Evolutionary conservation across 2,113 vertebrate genomes (phyloP).

Genomic region (Cyphomyrus discorhynchus): DNA sequence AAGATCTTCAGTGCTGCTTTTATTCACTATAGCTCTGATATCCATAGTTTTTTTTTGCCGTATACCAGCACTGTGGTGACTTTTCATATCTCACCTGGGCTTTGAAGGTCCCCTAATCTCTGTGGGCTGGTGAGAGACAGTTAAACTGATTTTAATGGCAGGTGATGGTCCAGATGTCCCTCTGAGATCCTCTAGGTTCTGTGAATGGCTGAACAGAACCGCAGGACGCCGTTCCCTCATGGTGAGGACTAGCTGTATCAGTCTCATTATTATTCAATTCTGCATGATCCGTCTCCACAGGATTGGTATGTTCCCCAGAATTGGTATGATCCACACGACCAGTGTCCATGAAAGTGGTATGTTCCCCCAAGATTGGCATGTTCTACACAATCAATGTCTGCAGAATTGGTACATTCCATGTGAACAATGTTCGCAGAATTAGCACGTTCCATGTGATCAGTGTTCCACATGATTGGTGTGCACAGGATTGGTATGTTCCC

Average conservation of each 20-base stretch:
- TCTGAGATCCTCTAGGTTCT: background rate
- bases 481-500: no score
- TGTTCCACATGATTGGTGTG: background rate
- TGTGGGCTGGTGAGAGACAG: background rate
- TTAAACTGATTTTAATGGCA: background rate
- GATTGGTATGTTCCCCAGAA: background rate
- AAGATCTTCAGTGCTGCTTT: background rate
- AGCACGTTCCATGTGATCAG: no score
- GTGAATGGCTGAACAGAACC: background rate
- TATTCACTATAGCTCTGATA: background rate
- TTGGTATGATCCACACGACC: background rate
- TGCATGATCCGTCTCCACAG: background rate
- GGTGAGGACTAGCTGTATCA: background rate
- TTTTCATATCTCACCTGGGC: background rate
- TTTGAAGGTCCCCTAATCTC: background rate
- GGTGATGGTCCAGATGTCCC: background rate
- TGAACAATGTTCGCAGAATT: background rate
- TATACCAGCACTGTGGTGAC: background rate
- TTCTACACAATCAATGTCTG: background rate
- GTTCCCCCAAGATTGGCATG: background rate
- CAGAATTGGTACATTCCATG: background rate
- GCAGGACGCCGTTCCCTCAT: background rate
- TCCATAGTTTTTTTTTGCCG: background rate
- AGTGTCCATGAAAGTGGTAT: background rate
- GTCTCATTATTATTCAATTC: background rate